A percentile compares a stretch with the other conserved stretches of the same genome.
Conservation (phyloP, 2,888 invertebrate genomes). For the Belgica antarctica region DNA sequence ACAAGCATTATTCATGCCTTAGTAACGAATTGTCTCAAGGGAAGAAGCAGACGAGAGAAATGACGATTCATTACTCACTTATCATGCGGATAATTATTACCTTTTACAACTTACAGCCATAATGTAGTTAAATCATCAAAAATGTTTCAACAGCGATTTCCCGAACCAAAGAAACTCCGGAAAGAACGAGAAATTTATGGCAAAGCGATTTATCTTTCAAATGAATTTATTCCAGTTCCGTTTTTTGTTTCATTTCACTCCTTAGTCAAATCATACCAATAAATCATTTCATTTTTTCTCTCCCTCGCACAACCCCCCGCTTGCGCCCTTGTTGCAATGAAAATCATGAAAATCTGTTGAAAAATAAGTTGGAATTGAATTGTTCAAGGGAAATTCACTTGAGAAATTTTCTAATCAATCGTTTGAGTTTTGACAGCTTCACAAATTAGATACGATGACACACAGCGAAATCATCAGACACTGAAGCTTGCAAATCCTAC, state of each 20-base stretch:
- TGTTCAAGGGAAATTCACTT: no score
- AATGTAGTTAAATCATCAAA: conserved; percentile 11
- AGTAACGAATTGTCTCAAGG: not conserved
- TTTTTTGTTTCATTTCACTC: not conserved
- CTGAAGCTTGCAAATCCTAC: no score
- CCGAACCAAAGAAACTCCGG: not conserved
- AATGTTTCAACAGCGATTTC: not conserved
- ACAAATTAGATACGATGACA: no score
- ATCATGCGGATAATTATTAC: conserved; percentile 4
- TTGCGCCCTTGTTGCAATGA: conserved; percentile 2
- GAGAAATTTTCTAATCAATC: no score
- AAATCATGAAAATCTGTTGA: not conserved
- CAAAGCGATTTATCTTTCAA: conserved; percentile 1
- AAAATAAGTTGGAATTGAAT: no score
- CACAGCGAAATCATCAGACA: no score
- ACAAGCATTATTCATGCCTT: not conserved
- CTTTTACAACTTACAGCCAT: not conserved
- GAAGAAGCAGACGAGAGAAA: not conserved
- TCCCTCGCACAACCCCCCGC: no score
- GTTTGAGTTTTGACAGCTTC: no score
- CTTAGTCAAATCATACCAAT: not conserved
- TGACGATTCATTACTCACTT: conserved; percentile 11
- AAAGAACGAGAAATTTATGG: conserved; percentile 13
- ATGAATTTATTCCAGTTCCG: conserved; percentile 11
- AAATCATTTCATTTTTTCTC: not conserved